Evolutionary conservation across 1,140 invertebrate species (phyloP).

Genomic region (Propsilocerus akamusi): DNA sequence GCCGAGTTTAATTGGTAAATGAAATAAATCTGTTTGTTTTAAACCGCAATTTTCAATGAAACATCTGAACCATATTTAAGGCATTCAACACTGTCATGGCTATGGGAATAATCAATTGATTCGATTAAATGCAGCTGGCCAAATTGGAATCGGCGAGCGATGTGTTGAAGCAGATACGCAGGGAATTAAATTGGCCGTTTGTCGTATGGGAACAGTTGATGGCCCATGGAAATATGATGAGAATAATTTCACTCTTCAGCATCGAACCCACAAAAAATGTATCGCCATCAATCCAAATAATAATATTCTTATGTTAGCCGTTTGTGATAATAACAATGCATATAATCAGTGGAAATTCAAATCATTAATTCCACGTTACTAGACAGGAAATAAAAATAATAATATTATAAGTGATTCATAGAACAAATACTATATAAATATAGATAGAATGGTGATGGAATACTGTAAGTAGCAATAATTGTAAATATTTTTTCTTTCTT

Average conservation of each 20-base stretch:
- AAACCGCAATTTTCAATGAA: no score
- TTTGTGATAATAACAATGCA: conserved; percentile 67
- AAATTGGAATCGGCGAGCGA: conserved; percentile 85
- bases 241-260: conserved; percentile 53
- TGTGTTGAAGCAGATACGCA: conserved; percentile 80
- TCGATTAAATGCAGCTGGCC: conserved; percentile 81
- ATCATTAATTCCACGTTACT: conserved; percentile 38
- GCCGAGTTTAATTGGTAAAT: conserved; percentile 70
- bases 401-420: neutral
- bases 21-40: conserved; percentile 32
- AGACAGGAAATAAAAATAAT: neutral
- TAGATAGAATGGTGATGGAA: no score
- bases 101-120: conserved; percentile 90
- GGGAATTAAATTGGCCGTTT: conserved; percentile 73
- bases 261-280: conserved; percentile 64
- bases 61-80: no score
- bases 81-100: conserved; percentile 66
- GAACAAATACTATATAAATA: no score
- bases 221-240: conserved; percentile 83
- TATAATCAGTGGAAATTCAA: conserved; percentile 79
- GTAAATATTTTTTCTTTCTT: no score
- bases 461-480: no score
- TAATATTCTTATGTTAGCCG: conserved; percentile 52
- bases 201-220: conserved; percentile 74
- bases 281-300: conserved; percentile 68